Evolutionary conservation across 2,113 vertebrate species (phyloP).

Genomic region (Engraulis encrasicolus): DNA sequence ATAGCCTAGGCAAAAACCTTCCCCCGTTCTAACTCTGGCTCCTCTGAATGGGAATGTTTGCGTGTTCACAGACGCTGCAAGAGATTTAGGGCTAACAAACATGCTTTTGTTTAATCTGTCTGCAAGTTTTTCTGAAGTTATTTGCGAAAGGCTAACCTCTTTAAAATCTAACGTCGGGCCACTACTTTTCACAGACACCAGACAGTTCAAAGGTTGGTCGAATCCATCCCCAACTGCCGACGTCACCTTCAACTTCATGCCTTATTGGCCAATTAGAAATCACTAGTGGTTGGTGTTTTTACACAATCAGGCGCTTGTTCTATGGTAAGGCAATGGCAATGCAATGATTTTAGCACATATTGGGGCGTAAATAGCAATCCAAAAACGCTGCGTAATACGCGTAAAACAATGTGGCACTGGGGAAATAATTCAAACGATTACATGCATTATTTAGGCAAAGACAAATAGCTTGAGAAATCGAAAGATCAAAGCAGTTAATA

Average conservation of each 20-base stretch:
- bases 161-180: constrained; percentile 70
- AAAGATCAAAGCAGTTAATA: neutral
- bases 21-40: neutral
- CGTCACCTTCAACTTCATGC: constrained; percentile 22
- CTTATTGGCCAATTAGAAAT: neutral
- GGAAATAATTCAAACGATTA: neutral
- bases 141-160: constrained; percentile 71
- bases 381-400: neutral
- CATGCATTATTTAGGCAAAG: neutral
- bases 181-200: constrained; percentile 77
- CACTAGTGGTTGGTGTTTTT: neutral
- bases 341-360: neutral
- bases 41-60: constrained; percentile 46
- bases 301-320: neutral
- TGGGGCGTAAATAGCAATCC: neutral
- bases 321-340: neutral
- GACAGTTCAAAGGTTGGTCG: constrained; percentile 63
- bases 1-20: neutral
- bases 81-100: constrained; percentile 64
- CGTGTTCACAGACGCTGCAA: constrained; percentile 30
- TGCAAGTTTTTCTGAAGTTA: constrained; percentile 61
- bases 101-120: constrained; percentile 71
- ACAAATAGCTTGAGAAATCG: neutral
- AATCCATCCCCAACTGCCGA: constrained; percentile 32
- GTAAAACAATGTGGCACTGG: neutral